Evolutionary conservation across 2,113 vertebrate species (phyloP), one percentile per base, ranked within the genome.

Genomic region (Marcusenius ussheri): DNA sequence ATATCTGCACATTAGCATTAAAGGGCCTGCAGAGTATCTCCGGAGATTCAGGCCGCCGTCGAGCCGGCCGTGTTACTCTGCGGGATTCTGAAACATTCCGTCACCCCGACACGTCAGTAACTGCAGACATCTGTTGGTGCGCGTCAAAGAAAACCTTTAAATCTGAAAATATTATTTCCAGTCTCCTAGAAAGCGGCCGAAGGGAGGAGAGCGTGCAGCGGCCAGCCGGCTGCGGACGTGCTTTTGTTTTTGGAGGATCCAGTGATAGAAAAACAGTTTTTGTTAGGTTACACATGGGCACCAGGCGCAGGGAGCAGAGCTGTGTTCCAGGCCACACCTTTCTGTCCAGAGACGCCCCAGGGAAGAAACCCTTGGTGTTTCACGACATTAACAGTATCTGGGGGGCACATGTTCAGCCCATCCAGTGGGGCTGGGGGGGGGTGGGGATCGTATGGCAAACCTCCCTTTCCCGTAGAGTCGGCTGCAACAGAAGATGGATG

Each of bases 341-440:
- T 51, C 56, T 19, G 89, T 49, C 53, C 87, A 39, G 77, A 58
- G 39, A 88, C 17, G 45, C 46, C 24, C 35, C 50, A 35, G 70
- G 88, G 84, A 87, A 77, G 88, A 77, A 39, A 9, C 11, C 77
- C 46, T 4, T 84, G 5, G 87, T 13, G 83, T 83, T 92, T 92
- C 88, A 91, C 87, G 70, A 89, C 88, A 91, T 86, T 49, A 86
- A 90, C 80, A 46, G 39, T 42, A 88, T 92, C 89, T 91, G 91
- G 84, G 91, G 88, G 87, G 88, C 88, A 92, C 88, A 89, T 91
- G 90, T 89, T 86, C 70, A 56, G 87, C 90, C 88, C 35, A 88
- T 90, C 35, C 35, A 83, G 35, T 17, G 17, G 2, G 83, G 80
- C 9, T 46, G 53, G 56, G 87, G 70, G 83, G 89, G 11, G 50